Conservation (phyloP, 1,140 invertebrate species). For the Pogonomyrmex californicus region DNA sequence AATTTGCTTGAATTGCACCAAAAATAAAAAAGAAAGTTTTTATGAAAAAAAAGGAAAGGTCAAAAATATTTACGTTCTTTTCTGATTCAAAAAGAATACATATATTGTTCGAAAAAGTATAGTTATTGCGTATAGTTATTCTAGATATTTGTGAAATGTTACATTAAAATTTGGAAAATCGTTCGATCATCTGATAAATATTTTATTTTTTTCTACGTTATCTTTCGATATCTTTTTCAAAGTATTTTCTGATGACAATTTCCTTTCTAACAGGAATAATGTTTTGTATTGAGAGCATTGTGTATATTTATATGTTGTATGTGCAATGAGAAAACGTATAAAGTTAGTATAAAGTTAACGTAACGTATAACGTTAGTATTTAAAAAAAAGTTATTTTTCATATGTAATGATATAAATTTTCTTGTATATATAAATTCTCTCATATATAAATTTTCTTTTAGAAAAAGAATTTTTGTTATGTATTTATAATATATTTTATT, state of each 20-base stretch:
- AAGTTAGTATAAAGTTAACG: neutral
- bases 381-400: neutral
- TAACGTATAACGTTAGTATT: neutral
- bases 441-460: neutral
- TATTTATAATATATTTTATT: neutral
- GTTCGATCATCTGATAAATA: neutral
- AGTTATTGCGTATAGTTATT: too few relatives aligned
- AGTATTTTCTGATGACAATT: neutral
- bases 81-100: too few relatives aligned
- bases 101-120: too few relatives aligned
- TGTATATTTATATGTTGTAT: neutral
- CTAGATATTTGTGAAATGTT: too few relatives aligned
- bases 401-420: neutral
- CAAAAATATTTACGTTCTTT: too few relatives aligned
- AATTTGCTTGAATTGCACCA: too few relatives aligned
- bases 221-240: neutral
- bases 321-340: neutral
- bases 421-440: too few relatives aligned
- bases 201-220: neutral
- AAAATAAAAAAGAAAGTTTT: too few relatives aligned
- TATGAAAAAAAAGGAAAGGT: too few relatives aligned
- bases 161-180: neutral
- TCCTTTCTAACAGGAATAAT: constrained; percentile 7
- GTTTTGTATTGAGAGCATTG: neutral
- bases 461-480: neutral